phyloP scores from a whole-genome alignment of 2,113 vertebrate genomes.

The Planiliza haematocheilus region DNA sequence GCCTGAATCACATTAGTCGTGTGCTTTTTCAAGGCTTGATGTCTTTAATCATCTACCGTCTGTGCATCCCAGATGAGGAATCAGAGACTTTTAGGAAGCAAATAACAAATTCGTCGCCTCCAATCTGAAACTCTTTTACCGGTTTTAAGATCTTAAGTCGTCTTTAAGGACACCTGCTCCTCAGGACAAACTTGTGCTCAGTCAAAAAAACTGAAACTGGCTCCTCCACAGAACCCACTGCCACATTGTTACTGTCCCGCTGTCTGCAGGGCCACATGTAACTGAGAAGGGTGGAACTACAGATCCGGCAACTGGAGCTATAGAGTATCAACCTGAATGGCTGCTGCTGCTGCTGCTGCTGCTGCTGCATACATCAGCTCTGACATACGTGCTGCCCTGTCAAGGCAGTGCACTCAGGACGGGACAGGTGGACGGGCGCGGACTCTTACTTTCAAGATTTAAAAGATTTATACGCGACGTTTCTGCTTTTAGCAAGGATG shows the following conservation, averaged over 20 bases:
- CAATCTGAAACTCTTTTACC: no score
- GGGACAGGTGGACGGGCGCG: conserved; percentile 57
- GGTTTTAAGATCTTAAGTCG: no score
- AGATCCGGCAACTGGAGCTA: conserved; percentile 61
- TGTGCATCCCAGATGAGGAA: no score
- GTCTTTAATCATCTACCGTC: no score
- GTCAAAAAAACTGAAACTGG: neutral
- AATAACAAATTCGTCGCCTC: no score
- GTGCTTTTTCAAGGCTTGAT: no score
- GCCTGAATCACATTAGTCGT: no score
- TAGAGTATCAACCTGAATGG: conserved; percentile 60
- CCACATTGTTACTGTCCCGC: conserved; percentile 55
- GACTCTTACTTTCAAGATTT: neutral
- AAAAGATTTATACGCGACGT: no score
- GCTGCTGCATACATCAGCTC: conserved; percentile 33
- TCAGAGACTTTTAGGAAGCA: no score
- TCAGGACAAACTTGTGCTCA: no score
- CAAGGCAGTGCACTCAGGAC: neutral
- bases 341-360: conserved; percentile 5
- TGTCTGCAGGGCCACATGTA: conserved; percentile 62
- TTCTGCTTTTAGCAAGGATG: no score
- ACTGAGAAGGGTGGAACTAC: conserved; percentile 71
- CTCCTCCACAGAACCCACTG: conserved; percentile 35
- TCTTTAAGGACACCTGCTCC: no score
- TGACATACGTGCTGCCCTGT: conserved; percentile 16